Base-by-base conservation (phyloP, 2,113 vertebrate species). In the Hyperopisus bebe region DNA sequence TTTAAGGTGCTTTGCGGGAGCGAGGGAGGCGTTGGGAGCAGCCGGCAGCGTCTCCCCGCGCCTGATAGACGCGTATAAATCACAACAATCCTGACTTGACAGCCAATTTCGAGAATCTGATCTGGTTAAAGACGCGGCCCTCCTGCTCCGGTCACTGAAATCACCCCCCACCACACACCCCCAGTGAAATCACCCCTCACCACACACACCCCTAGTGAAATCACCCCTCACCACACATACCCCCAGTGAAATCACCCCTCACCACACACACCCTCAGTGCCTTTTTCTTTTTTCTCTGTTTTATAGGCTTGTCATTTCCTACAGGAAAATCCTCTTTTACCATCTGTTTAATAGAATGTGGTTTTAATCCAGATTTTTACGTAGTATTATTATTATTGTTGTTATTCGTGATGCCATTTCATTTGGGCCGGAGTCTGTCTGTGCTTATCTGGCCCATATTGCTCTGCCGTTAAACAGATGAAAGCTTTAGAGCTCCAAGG, bases 101-200 rank as follows among this genome's bases (percentile, higher is more conserved):
- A 99, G 98, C 96, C 98, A 98, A 99, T 99, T 99, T 98, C 95
- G 90, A 97, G 97, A 97, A 98, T 98, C 97, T 99, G 98, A 99
- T 99, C 98, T 99, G 97, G 97, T 99, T 99, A 99, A 98, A 99
- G 97, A 98, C 97, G 94, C 93, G 95, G 96, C 96, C 97, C 95
- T 96, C 95, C 94, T 91, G 92, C 94, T 95, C 92, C 86, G 31
- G 93, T 93, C 94, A 74, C 95, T 82, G 92, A 93, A 97, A 94
- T 92, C 87, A 90, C 92, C 95, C 94, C 93, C 93, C 17, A 53
- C 15, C 51, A 53, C 51, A 53, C 15, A 19, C n/a, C n/a, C 93
- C 94, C 47, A 48, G 1, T 44, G 44, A 46, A 46, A 46, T 46
- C 92, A n/a, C 50, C 35, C 35, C 50, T 15, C 13, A 17, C 13